These are phyloP conservation scores for Morinoia aosen DNA, from an alignment of 2,888 invertebrate species.

Conservation along the genomic window DNA sequence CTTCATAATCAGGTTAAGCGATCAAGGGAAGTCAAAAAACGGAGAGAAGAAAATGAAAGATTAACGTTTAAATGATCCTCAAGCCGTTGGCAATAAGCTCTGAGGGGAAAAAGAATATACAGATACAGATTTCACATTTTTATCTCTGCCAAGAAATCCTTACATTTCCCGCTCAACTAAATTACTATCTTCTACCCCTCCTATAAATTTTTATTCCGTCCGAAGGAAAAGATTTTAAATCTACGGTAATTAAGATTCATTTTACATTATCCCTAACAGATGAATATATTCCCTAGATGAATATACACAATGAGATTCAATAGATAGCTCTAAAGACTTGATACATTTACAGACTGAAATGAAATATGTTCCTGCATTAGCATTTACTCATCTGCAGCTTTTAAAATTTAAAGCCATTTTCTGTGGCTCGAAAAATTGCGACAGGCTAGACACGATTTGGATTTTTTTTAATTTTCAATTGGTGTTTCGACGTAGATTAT, in stretches of 20 bases:
- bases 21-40: background rate
- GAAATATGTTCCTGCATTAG: too few relatives aligned
- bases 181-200: background rate
- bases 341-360: background rate
- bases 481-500: background rate
- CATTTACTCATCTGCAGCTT: too few relatives aligned
- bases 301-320: background rate
- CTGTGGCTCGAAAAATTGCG: background rate
- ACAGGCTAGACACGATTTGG: background rate
- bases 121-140: background rate
- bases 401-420: background rate
- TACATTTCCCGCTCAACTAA: background rate
- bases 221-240: background rate
- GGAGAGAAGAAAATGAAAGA: background rate
- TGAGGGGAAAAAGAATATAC: background rate
- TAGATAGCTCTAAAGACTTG: background rate
- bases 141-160: background rate
- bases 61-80: background rate
- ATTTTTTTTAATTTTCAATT: background rate
- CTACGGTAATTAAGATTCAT: background rate
- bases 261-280: background rate
- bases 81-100: too few relatives aligned
- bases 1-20: constrained; percentile 5
- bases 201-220: background rate
- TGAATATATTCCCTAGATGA: too few relatives aligned